phyloP scores from a whole-genome alignment of 2,113 vertebrate species.

The Zeus faber region DNA sequence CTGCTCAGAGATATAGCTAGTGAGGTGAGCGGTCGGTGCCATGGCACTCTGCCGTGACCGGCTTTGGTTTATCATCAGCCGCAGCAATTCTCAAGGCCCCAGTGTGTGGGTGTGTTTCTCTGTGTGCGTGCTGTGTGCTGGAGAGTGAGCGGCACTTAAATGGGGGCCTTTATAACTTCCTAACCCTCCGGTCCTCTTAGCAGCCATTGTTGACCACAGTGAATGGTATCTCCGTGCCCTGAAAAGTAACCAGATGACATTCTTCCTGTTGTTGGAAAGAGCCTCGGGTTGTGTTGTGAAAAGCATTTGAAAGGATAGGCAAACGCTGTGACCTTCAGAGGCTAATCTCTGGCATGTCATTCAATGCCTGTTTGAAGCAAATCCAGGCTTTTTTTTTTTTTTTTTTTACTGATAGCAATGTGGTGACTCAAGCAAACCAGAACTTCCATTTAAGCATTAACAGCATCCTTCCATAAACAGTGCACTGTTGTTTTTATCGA shows the following conservation, averaged over 20 bases:
- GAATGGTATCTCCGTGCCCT: conserved; percentile 71
- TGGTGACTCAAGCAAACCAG: conserved; percentile 30
- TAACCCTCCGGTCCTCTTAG: conserved; percentile 68
- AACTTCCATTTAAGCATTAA: conserved; percentile 25
- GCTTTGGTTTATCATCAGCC: conserved; percentile 45
- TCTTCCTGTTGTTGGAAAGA: conserved; percentile 72
- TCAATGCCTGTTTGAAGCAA: conserved; percentile 53
- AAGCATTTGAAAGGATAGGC: conserved; percentile 64
- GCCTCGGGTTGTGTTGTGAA: conserved; percentile 61
- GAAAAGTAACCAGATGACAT: conserved; percentile 75
- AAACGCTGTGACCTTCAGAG: conserved; percentile 65
- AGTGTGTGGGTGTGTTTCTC: conserved; percentile 50
- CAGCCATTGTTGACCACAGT: conserved; percentile 68
- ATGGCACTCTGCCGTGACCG: conserved; percentile 51
- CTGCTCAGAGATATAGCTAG: conserved; percentile 16
- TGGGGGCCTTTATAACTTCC: conserved; percentile 69
- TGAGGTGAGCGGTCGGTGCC: conserved; percentile 38
- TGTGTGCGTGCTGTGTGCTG: conserved; percentile 39
- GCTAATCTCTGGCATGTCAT: conserved; percentile 71
- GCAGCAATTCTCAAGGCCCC: conserved; percentile 51
- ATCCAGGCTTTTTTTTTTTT: conserved; percentile 47
- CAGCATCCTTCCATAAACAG: conserved; percentile 32
- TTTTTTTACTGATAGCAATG: conserved; percentile 43
- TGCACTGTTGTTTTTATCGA: conserved; percentile 5
- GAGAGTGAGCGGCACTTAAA: conserved; percentile 50